Evolutionary conservation across 2,113 vertebrate genomes (phyloP), one percentile per base, ranked within the genome.

Genomic region (Sialia sialis): DNA sequence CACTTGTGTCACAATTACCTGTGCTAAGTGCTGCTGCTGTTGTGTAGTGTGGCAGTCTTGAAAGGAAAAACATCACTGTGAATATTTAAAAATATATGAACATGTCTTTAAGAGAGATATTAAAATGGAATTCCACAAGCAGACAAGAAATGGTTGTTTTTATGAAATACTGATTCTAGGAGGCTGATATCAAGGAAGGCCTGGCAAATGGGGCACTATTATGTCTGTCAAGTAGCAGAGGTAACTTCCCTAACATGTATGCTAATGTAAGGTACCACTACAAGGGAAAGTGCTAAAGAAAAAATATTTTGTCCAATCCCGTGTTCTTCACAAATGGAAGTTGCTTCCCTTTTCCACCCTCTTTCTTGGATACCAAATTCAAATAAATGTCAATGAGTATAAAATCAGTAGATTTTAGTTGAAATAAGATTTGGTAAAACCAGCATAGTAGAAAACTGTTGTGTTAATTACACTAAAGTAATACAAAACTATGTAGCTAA

Each of bases 21-120:
- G 8, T 77, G 30, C 32, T 44, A 36, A 29, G 7, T 72, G 25
- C 34, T 91, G 60, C 36, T 83, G 60, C 58, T 67, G 56, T 22
- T 3, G 0, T 67, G 13, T 51, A 72, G n/a, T 2, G 1, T 48
- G 36, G 48, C 63, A 76, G 6, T 55, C 59, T 36, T 25, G 17
- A 73, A 64, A 81, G 44, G 48, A 62, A n/a, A 41, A 38, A 7
- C 3, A 10, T 84, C 25, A 38, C 27, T 18, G n/a, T 76, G 58
- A 81, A 19, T 81, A 19, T 81, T 25, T 55, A 59, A 77, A 76
- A 67, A n/a, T 51, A 55, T 1, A 20, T 43, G n/a, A 67, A 48
- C 2, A 0, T n/a, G 26, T 75, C 43, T 79, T 81, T 48, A 73
- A 52, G 60, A 76, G 56, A 8, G 17, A 6, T 11, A 16, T 59